Conservation (phyloP, 1,140 invertebrate genomes). For the Papilio polytes region DNA sequence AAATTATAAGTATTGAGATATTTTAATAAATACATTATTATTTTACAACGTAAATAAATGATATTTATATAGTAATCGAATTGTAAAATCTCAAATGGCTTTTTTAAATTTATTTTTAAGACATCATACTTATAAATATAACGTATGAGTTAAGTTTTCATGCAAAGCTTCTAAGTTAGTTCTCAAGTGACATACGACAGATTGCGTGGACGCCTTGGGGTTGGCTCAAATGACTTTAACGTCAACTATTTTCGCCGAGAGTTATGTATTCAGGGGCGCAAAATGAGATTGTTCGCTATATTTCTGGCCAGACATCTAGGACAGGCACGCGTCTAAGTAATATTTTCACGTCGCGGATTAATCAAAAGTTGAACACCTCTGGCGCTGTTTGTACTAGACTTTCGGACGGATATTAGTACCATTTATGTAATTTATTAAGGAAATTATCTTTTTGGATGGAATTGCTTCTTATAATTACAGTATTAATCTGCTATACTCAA, state of each 20-base stretch:
- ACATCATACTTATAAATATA: background rate
- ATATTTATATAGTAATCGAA: too few relatives aligned
- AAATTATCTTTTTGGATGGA: background rate
- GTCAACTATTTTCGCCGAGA: slow-evolving; percentile 29
- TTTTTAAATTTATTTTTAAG: background rate
- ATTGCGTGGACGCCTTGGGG: slow-evolving; percentile 40
- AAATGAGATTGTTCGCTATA: slow-evolving; percentile 28
- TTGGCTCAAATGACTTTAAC: slow-evolving; percentile 23
- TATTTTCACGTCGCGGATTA: slow-evolving; percentile 35
- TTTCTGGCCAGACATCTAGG: slow-evolving; percentile 30
- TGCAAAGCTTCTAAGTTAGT: slow-evolving; percentile 3
- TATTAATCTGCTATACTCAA: background rate
- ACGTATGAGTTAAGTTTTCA: background rate
- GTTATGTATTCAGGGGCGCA: slow-evolving; percentile 33
- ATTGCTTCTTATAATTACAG: background rate
- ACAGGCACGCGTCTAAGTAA: slow-evolving; percentile 29
- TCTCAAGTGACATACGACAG: slow-evolving; percentile 44
- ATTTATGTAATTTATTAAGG: background rate
- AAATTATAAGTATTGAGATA: background rate
- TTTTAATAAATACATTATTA: background rate
- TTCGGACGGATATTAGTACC: slow-evolving; percentile 5
- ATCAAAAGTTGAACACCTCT: slow-evolving; percentile 34
- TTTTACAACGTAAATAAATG: background rate
- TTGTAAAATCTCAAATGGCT: background rate
- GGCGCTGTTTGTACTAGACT: slow-evolving; percentile 14